Base-by-base conservation (phyloP, 1,140 invertebrate genomes). In the Fopius arisanus region DNA sequence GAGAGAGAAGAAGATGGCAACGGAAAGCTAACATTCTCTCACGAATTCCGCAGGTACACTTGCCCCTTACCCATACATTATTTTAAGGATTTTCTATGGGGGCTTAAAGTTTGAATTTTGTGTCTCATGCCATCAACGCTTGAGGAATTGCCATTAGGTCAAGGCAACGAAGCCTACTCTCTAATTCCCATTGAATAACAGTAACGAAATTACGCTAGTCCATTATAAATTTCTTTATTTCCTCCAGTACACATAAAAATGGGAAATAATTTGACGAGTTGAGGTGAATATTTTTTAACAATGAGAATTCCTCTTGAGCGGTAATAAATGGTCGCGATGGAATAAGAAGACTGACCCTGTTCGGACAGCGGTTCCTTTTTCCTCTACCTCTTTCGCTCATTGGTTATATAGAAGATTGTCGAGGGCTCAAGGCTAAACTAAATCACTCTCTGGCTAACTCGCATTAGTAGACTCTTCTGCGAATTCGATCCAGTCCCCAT, bases 401-500 rank as follows among this genome's bases (percentile, higher is more conserved):
- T 51, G 67, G 19, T 23, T 68, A 28, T 37, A 28, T 28, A 59
- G 29, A 41, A 51, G 70, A 59, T 63, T 33, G 23, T 26, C 28
- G 59, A 48, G 54, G 54, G 54, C 19, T 65, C 70, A 63, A 71
- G 33, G 70, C 70, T 63, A 71, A 59, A 59, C 31, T 63, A 71
- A 71, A 59, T 59, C 54, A 59, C 54, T 71, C 69, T 62, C 62
- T 71, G 31, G 37, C 70, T 71, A 71, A 63, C 70, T 62, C 70
- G 54, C 54, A 71, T 71, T 71, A 71, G 65, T 67, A 67, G 65
- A 59, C 59, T 51, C 33, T 71, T 71, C 70, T 40, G 59, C 70
- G 70, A 71, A 71, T 59, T 59, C 54, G 23, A 59, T 59, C 54
- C 54, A 59, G 54, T 59, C 21, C 54, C 54, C 23, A 59, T 21